Percentiles rank a stretch among this genome's conserved stretches.
phyloP scores from a whole-genome alignment of 2,888 invertebrate species.

The Athalia circularis region DNA sequence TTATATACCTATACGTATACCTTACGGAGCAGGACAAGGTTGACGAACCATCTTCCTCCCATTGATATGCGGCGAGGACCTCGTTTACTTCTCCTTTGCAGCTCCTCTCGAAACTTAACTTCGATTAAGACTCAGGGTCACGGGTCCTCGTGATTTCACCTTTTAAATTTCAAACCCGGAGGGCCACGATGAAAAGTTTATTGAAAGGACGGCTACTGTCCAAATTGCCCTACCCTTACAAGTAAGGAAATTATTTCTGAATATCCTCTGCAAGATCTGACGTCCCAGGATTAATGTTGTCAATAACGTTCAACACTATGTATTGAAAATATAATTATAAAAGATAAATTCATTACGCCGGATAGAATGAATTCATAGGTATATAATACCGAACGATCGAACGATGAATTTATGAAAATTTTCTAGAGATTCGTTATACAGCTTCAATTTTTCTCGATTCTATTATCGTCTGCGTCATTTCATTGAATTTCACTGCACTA shows the following conservation, averaged over 20 bases:
- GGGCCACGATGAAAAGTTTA: constrained; percentile 1
- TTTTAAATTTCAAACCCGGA: constrained; percentile 25
- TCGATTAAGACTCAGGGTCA: constrained; percentile 35
- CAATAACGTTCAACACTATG: background rate
- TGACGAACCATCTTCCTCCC: constrained; percentile 40
- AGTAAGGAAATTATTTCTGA: too few relatives aligned
- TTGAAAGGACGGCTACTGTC: constrained; percentile 10
- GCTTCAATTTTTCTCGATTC: constrained; percentile 16
- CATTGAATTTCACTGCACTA: background rate
- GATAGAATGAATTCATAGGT: too few relatives aligned
- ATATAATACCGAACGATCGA: background rate
- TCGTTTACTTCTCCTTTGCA: constrained; percentile 41
- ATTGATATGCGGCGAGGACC: constrained; percentile 42
- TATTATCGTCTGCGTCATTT: background rate
- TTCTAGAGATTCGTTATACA: background rate
- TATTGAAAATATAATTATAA: background rate
- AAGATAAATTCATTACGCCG: background rate
- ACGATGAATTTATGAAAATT: constrained; percentile 2
- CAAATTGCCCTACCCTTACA: background rate
- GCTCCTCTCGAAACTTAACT: constrained; percentile 36
- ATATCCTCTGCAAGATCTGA: too few relatives aligned
- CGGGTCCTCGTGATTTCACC: constrained; percentile 2
- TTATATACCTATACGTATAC: background rate
- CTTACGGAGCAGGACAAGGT: constrained; percentile 22
- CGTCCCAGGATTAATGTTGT: background rate